These are phyloP conservation scores for Tipula confusa DNA, from an alignment of 2,888 invertebrate genomes.

Conservation along the genomic window DNA sequence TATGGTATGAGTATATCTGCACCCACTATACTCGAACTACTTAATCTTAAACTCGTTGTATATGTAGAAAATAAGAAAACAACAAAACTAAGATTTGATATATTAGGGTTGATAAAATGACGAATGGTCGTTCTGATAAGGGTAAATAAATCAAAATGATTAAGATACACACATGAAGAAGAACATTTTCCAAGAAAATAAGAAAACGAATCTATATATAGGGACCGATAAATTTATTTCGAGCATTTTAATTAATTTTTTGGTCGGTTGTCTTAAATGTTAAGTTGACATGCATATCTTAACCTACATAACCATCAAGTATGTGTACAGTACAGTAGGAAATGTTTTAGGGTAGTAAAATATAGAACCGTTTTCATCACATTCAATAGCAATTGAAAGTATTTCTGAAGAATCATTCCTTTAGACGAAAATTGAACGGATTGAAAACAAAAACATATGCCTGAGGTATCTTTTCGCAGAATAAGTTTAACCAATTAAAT, in stretches of 20 bases:
- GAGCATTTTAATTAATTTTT: background rate
- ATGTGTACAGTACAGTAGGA: background rate
- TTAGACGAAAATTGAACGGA: no score
- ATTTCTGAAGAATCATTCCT: no score
- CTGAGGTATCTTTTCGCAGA: no score
- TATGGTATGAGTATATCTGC: background rate
- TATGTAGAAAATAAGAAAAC: background rate
- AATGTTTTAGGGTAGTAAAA: no score
- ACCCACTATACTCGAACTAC: background rate
- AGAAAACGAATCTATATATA: background rate
- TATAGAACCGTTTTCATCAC: no score
- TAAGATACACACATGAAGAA: background rate
- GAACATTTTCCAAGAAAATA: background rate
- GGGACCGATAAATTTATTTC: background rate
- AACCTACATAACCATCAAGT: background rate
- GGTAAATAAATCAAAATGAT: slow-evolving; percentile 25
- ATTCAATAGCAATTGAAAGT: no score
- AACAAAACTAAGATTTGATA: background rate
- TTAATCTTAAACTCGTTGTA: background rate
- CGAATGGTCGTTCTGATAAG: slow-evolving; percentile 3
- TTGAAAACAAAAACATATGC: no score
- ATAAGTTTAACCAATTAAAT: no score
- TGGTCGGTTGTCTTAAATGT: background rate
- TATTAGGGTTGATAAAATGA: slow-evolving; percentile 9
- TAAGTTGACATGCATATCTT: background rate